Base-by-base conservation (phyloP, 2,888 invertebrate genomes). In the Trichopoda pennipes region DNA sequence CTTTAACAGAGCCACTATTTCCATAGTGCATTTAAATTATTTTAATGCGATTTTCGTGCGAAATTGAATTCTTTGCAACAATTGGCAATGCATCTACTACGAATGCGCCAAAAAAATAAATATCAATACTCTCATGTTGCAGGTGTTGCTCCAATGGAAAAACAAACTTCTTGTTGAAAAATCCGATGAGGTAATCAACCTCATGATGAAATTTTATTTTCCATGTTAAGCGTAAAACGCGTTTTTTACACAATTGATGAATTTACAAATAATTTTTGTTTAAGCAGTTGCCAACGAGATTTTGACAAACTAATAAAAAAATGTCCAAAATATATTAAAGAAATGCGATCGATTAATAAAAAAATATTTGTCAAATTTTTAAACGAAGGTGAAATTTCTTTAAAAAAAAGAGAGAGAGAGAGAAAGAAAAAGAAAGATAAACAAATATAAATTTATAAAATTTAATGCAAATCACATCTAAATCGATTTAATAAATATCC, bases 331-430 rank as follows among this genome's bases (percentile, higher is more conserved):
- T 38, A 1, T 12, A 2, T 38, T 12, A 49, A 49, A 60, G n/a
- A 75, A 58, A 60, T 76, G n/a, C 16, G 42, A 61, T 32, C 44
- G 16, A n/a, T 17, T 10, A n/a, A 53, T 7, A 9, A 56, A 53
- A 58, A 7, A 21, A 60, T 51, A 51, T 42, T 38, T 38, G 66
- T 28, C 28, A 58, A 12, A 28, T 51, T 61, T 75, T 51, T 63
- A 60, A 82, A 75, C 56, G 66, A 82, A 82, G 75, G 82, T 79
- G 78, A 79, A 79, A 70, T 79, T 66, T 75, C 51, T 60, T 60
- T 42, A 9, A 51, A 47, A 64, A 9, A 56, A 23, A 49, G 23
- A 28, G 23, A 4, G 23, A 28, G 23, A 28, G 23, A 28, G 23
- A 28, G 23, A 28, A 4, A 28, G 23, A 12, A 70, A 28, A 28